Evolutionary conservation across 2,888 invertebrate species (phyloP), one percentile per base, ranked within the genome.

Genomic region (Dysmachus trigonus): DNA sequence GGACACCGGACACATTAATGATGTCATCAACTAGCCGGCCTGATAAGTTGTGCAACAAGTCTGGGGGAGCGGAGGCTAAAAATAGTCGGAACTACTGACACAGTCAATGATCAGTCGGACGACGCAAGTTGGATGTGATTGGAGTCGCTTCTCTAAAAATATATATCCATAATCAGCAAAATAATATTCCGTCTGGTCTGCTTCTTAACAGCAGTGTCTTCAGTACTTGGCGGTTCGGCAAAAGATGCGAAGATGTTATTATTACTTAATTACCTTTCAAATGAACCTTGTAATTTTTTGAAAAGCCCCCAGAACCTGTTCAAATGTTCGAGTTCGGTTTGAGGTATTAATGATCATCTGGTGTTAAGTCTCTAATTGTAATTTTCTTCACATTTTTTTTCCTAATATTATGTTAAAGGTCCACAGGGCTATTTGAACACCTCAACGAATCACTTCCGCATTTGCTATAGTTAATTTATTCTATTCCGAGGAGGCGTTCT

Each of bases 1-100:
- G 73, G 33, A 73, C 33, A 73, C 33, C 73, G 73, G 73, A 73
- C 35, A 35, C 73, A 73, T 73, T 73, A 33, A 73, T 73, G 73
- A 73, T 73, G 35, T 73, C 73, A 73, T 35, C 73, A 73, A 35
- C 35, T n/a, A 5, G 73, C 35, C 15, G 27, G 18, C 7, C 35
- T 27, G 35, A 73, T 73, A 33, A 73, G 35, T 73, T 73, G 73
- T 73, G 73, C 73, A 73, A 73, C 73, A 73, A 31, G 35, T 27
- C 73, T n/a, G 22, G 62, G 62, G 62, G 62, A 18, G 27, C 73
- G n/a, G 33, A 73, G 15, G 18, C 73, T 73, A 73, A 73, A 73
- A 33, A 73, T 73, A 73, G 35, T 35, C 15, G 35, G 35, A 73
- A 33, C 33, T 73, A 73, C 73, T 73, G 73, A 73, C 73, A 73